phyloP scores from a whole-genome alignment of 2,113 vertebrate genomes.

The Brevimyrus niger region DNA sequence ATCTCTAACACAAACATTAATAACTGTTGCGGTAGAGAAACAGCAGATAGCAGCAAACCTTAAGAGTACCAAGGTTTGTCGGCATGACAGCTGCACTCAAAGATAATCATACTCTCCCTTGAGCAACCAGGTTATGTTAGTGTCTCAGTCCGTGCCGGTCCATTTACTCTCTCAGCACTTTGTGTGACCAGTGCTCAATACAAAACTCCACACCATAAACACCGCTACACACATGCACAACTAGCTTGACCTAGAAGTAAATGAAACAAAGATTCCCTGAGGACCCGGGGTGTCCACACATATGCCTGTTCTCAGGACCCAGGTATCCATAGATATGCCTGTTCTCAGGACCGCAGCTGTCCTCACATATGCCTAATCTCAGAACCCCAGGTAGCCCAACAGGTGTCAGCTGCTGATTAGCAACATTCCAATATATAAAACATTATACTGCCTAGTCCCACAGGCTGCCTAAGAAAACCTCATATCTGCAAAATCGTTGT shows the following conservation, averaged over 20 bases:
- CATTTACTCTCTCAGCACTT: not conserved
- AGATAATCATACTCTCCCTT: not conserved
- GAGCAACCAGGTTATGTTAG: not conserved
- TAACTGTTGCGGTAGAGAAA: not conserved
- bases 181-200: not conserved
- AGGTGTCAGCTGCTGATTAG: too few relatives aligned
- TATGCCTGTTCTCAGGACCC: not conserved
- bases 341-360: not conserved
- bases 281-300: not conserved
- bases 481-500: too few relatives aligned
- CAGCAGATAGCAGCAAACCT: not conserved
- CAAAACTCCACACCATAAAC: not conserved
- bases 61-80: not conserved
- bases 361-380: not conserved
- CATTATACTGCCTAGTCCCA: too few relatives aligned
- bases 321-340: not conserved
- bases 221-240: not conserved
- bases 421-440: too few relatives aligned
- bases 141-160: not conserved
- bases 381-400: too few relatives aligned
- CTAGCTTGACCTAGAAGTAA: not conserved
- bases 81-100: not conserved
- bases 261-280: not conserved
- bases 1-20: not conserved
- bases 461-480: too few relatives aligned